These are phyloP conservation scores for Saxidomus purpurata DNA, from an alignment of 1,140 invertebrate genomes.

Conservation along the genomic window DNA sequence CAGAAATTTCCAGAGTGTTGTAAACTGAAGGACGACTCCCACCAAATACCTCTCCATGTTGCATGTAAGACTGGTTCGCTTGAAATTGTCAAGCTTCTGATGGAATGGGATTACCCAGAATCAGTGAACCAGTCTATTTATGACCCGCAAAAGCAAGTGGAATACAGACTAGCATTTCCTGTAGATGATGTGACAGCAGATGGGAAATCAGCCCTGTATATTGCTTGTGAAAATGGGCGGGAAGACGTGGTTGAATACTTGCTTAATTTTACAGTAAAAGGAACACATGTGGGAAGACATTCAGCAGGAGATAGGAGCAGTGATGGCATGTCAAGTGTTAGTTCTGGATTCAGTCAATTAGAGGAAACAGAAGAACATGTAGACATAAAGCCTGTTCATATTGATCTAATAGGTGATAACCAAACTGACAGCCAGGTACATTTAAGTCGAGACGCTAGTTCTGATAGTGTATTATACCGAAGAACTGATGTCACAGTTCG, in stretches of 20 bases:
- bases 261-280: constrained; percentile 91
- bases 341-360: not conserved
- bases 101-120: constrained; percentile 94
- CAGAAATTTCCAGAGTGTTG: constrained; percentile 63
- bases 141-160: constrained; percentile 68
- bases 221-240: constrained; percentile 79
- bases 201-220: constrained; percentile 80
- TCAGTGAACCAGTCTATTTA: constrained; percentile 62
- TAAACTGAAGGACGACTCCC: constrained; percentile 77
- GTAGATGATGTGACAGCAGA: constrained; percentile 78
- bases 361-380: not conserved
- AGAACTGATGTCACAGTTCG: constrained; percentile 34
- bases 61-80: constrained; percentile 90
- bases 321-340: constrained; percentile 26
- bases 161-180: constrained; percentile 73
- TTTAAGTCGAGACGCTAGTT: not conserved
- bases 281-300: constrained; percentile 83
- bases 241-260: constrained; percentile 76
- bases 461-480: not conserved
- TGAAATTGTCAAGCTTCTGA: constrained; percentile 93
- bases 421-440: not conserved
- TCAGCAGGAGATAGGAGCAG: constrained; percentile 14
- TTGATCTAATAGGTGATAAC: not conserved
- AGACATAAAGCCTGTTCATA: not conserved
- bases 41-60: constrained; percentile 97